Percentiles rank a stretch among this genome's conserved stretches.
These are phyloP conservation scores for Fringilla coelebs DNA, from an alignment of 2,797 vertebrate genomes.

Conservation along the genomic window DNA sequence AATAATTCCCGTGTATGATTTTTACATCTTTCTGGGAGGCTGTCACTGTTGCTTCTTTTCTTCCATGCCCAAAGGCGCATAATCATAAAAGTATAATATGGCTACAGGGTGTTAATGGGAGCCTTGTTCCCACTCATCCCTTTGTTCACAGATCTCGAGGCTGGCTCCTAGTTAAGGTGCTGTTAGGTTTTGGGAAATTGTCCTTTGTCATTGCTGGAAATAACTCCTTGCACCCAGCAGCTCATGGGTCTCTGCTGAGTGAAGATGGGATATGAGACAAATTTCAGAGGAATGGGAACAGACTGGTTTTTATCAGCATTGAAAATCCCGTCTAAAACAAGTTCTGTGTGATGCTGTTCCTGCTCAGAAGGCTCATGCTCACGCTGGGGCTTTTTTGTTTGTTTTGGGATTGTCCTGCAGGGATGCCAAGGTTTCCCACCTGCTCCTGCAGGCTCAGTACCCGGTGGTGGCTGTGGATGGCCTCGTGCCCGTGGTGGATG, in stretches of 20 bases:
- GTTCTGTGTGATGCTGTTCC: not conserved
- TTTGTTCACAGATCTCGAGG: rapidly evolving
- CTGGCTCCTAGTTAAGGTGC: not conserved
- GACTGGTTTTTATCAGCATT: not conserved
- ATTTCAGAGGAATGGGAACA: not conserved
- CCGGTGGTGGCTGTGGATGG: slow-evolving; percentile 92
- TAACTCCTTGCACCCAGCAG: not conserved
- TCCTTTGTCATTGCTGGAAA: not conserved
- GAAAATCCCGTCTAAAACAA: not conserved
- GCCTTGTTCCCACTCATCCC: not conserved
- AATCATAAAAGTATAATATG: not conserved
- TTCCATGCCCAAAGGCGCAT: not conserved
- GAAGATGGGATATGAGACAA: not conserved
- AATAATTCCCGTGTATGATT: not conserved
- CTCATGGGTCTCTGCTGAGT: not conserved
- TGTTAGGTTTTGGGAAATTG: not conserved
- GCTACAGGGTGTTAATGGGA: not conserved
- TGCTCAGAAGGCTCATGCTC: not conserved
- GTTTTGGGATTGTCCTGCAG: slow-evolving; percentile 52
- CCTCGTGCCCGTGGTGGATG: slow-evolving; percentile 86
- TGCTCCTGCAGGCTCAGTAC: slow-evolving; percentile 90
- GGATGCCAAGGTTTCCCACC: slow-evolving; percentile 81
- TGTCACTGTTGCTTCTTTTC: not conserved
- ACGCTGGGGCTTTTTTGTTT: not conserved
- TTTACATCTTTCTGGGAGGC: not conserved